Evolutionary conservation across 2,797 vertebrate genomes (phyloP).

Genomic region (Streptopelia turtur): DNA sequence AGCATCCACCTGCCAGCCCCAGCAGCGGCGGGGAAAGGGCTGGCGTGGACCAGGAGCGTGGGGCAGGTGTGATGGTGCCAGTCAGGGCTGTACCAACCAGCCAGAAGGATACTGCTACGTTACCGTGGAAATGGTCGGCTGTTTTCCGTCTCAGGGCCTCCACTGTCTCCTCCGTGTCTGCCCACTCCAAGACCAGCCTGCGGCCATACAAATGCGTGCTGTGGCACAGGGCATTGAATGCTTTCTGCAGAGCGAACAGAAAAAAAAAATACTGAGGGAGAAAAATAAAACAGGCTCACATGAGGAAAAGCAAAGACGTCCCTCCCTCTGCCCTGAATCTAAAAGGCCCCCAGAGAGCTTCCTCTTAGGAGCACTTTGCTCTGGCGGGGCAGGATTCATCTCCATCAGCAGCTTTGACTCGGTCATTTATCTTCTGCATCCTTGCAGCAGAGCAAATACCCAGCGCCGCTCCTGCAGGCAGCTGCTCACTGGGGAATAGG

Average conservation of each 20-base stretch:
- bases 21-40: background rate
- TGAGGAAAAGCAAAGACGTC: background rate
- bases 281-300: background rate
- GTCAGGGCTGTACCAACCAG: background rate
- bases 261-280: background rate
- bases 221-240: slow-evolving; percentile 92
- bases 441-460: background rate
- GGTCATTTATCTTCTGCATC: background rate
- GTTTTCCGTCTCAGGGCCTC: slow-evolving; percentile 91
- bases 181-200: slow-evolving; percentile 96
- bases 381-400: slow-evolving; percentile 37
- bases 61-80: background rate
- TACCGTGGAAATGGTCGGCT: slow-evolving; percentile 92
- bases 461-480: background rate
- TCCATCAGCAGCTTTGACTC: slow-evolving; percentile 1
- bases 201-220: slow-evolving; percentile 97
- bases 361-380: background rate
- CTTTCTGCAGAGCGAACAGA: slow-evolving; percentile 81
- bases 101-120: background rate
- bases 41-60: accelerated
- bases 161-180: slow-evolving; percentile 89
- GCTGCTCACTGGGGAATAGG: background rate
- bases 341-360: background rate
- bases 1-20: background rate
- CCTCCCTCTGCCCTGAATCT: background rate